These are phyloP conservation scores for Arge pagana DNA, from an alignment of 2,888 invertebrate species.

Conservation along the genomic window DNA sequence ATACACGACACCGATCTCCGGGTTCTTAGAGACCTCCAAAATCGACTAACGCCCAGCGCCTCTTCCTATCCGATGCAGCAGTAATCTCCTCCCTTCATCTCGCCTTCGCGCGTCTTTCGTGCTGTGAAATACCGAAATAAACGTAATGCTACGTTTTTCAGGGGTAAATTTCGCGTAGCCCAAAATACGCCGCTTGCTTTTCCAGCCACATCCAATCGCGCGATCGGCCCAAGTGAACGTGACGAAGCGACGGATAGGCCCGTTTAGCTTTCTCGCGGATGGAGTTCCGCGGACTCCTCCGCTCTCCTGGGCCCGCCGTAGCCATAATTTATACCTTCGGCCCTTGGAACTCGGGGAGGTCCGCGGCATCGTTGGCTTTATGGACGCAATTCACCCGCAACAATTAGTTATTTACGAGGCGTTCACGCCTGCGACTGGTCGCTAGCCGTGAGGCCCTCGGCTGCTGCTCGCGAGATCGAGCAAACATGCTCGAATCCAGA, in stretches of 20 bases:
- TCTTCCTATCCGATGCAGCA: no score
- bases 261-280: conserved; percentile 8
- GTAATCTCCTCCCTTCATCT: no score
- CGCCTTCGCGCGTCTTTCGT: no score
- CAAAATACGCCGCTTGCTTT: no score
- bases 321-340: conserved; percentile 43
- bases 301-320: conserved; percentile 15
- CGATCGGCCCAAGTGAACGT: neutral
- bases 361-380: conserved; percentile 29
- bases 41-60: no score
- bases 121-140: no score
- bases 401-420: conserved; percentile 45
- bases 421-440: conserved; percentile 31
- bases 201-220: neutral
- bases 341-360: conserved; percentile 40
- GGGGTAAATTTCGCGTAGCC: no score
- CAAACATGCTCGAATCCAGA: neutral
- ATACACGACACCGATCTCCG: conserved; percentile 4
- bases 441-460: neutral
- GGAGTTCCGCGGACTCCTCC: conserved; percentile 1
- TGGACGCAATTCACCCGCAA: conserved; percentile 34
- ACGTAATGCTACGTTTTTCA: no score
- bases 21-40: neutral
- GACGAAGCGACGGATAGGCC: neutral
- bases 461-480: neutral